Base-by-base conservation (phyloP, 2,797 vertebrate species). In the Brachyalestes nurse region DNA sequence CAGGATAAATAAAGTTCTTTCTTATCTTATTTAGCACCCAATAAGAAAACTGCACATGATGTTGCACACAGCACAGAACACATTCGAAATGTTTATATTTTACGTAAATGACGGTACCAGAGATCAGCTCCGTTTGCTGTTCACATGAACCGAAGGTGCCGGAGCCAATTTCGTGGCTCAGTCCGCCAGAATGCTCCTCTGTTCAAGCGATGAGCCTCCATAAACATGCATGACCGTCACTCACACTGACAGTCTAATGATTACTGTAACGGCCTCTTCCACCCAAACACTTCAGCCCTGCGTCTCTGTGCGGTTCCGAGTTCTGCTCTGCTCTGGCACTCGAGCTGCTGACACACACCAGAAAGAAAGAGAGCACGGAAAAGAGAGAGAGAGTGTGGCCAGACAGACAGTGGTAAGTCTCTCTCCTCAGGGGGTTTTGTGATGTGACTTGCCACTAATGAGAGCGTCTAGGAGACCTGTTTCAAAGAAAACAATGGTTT, bases 371-470 rank as follows among this genome's bases (percentile, higher is more conserved):
- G 25, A 12, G 58, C 6, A 57, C 70, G 66, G n/a, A 42, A 21
- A 19, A 10, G 66, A 49, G 66, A 23, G n/a, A 25, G 58, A 61
- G 21, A 62, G 60, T 14, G 16, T 34, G 49, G 23, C 17, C 21
- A 77, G 71, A 55, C 70, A 55, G 47, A 55, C 60, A 57, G 55
- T 34, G n/a, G 49, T 65, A 65, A 77, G 42, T 13, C 58, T 66
- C 25, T 58, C 58, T 71, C 47, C 38, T 45, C 34, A 2, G 64
- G 65, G 65, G n/a, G 28, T 51, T 77, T 47, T 40, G 66, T 72
- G 57, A 81, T 65, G 73, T 72, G 74, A 64, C 57, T 77, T 58
- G 28, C 55, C 17, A 14, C 69, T 77, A 62, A 81, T 70, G 58
- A 70, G 73, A 76, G 73, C 76, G 66, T 72, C 80, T 34, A 55